Conservation (phyloP, 2,888 invertebrate genomes). For the Yponomeuta plumbellus region DNA sequence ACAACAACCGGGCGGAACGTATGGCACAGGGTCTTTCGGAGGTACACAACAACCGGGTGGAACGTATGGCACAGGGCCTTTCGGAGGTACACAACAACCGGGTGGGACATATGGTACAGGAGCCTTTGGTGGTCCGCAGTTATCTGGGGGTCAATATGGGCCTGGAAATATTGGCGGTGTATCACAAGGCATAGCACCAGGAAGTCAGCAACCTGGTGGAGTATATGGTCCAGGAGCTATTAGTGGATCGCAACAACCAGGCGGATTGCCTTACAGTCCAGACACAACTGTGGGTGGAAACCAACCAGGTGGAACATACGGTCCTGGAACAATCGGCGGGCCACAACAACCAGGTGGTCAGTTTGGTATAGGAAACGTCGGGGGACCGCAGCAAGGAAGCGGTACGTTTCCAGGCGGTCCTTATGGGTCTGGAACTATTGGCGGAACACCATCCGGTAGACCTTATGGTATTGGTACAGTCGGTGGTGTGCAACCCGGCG, state of each 20-base stretch:
- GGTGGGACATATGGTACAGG: background rate
- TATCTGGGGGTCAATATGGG: too few species aligned
- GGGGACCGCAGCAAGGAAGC: background rate
- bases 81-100: background rate
- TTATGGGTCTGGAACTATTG: slow-evolving; percentile 19
- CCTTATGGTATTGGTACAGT: background rate
- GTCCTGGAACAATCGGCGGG: background rate
- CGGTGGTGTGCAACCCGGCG: background rate
- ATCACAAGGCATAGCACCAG: too few species aligned
- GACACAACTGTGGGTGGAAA: background rate
- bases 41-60: background rate
- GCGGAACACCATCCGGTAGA: slow-evolving; percentile 23
- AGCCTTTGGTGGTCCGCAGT: too few species aligned
- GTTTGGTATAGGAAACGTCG: slow-evolving; percentile 16
- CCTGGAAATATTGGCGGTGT: too few species aligned
- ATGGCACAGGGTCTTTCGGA: background rate
- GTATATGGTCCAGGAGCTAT: background rate
- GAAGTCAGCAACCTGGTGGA: background rate
- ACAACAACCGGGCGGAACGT: background rate
- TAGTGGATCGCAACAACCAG: background rate
- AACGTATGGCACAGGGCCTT: background rate
- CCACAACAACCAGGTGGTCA: background rate
- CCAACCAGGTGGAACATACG: background rate
- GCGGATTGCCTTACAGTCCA: background rate
- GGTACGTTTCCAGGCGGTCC: slow-evolving; percentile 8